phyloP scores from a whole-genome alignment of 1,140 invertebrate species.

The Drosophila lowei region DNA sequence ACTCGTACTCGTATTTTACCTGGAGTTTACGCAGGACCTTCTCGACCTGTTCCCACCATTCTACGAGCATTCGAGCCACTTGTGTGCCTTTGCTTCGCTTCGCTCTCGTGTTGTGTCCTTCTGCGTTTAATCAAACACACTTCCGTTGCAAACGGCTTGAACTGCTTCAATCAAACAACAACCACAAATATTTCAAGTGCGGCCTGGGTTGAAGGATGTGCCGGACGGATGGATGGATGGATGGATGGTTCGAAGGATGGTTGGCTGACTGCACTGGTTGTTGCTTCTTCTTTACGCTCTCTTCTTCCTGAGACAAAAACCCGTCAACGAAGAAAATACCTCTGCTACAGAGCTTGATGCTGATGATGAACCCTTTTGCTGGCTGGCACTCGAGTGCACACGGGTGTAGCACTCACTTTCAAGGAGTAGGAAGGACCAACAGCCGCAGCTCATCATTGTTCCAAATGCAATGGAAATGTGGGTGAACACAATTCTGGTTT shows the following conservation, averaged over 20 bases:
- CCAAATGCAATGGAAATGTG: constrained; percentile 49
- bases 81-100: constrained; percentile 18
- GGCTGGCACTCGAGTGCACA: constrained; percentile 65
- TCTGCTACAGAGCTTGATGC: constrained; percentile 38
- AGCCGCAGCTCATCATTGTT: constrained; percentile 50
- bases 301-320: constrained; percentile 64
- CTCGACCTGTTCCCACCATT: constrained; percentile 37
- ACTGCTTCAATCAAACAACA: constrained; percentile 79
- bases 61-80: constrained; percentile 8
- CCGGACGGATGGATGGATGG: constrained; percentile 23
- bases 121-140: constrained; percentile 79
- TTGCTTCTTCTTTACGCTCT: constrained; percentile 11
- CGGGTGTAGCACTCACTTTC: constrained; percentile 61
- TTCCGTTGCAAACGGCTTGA: constrained; percentile 79
- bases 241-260: constrained; percentile 28
- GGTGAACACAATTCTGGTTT: constrained; percentile 51
- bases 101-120: constrained; percentile 56
- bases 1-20: constrained; percentile 37
- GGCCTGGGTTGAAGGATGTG: constrained; percentile 55
- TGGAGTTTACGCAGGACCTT: constrained; percentile 38
- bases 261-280: constrained; percentile 11
- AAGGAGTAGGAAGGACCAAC: constrained; percentile 27
- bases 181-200: constrained; percentile 79
- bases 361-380: constrained; percentile 70
- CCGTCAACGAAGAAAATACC: constrained; percentile 73